Conservation (phyloP, 2,888 invertebrate species). For the Cremastinae sp. region DNA sequence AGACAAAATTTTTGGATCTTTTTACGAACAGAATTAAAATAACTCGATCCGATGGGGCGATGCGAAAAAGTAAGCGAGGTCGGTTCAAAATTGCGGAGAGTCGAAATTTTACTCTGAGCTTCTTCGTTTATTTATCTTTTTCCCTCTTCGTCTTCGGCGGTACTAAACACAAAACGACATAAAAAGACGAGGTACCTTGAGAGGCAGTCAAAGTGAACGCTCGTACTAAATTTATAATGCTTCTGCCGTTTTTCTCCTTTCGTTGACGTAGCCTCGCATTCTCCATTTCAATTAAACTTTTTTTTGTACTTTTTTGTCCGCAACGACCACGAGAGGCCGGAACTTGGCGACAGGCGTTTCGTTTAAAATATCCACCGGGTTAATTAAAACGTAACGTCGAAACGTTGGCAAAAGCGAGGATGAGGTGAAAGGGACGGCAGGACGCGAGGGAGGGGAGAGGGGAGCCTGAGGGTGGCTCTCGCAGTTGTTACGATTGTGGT, state of each 20-base stretch:
- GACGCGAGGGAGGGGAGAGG: background rate
- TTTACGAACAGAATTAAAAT: conserved; percentile 4
- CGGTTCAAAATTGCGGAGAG: conserved; percentile 23
- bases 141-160: conserved; percentile 24
- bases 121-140: conserved; percentile 15
- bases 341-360: conserved; percentile 60
- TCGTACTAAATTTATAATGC: conserved; percentile 61
- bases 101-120: conserved; percentile 8
- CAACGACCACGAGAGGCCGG: conserved; percentile 19
- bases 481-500: conserved; percentile 15
- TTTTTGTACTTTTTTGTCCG: conserved; percentile 56
- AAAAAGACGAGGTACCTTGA: conserved; percentile 2
- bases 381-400: conserved; percentile 60
- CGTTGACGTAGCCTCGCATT: conserved; percentile 37
- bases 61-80: background rate
- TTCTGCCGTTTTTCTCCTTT: conserved; percentile 27
- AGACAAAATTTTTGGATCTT: conserved; percentile 6
- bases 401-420: conserved; percentile 14
- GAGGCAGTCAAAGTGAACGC: conserved; percentile 41
- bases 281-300: conserved; percentile 63
- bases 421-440: conserved; percentile 8
- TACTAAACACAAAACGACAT: conserved; percentile 20
- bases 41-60: background rate
- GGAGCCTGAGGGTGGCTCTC: background rate
- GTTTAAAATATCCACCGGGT: conserved; percentile 60